A percentile compares a stretch with the other conserved stretches of the same genome.
These are phyloP conservation scores for Drosophila flavopinicola DNA, from an alignment of 2,888 invertebrate genomes.

Conservation along the genomic window DNA sequence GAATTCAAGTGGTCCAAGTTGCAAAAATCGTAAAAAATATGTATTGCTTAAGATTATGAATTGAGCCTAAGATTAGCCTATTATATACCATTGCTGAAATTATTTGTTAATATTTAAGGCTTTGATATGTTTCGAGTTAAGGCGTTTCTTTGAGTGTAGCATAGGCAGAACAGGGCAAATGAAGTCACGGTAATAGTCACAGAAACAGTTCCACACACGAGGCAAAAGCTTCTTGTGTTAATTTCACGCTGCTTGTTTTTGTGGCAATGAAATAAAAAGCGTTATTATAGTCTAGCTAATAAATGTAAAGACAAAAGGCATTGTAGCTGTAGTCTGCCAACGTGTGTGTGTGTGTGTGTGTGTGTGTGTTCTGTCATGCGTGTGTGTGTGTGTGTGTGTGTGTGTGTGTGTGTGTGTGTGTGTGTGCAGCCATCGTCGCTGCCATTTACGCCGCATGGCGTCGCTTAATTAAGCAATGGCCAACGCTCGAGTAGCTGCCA, in stretches of 20 bases:
- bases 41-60: too few relatives aligned
- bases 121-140: background rate
- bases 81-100: too few relatives aligned
- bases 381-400: slow-evolving; percentile 3
- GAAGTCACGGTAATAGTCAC: slow-evolving; percentile 16
- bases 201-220: slow-evolving; percentile 12
- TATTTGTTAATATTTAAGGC: background rate
- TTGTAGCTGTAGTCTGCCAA: slow-evolving; percentile 10
- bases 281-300: slow-evolving; percentile 60
- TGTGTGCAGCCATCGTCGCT: slow-evolving; percentile 38
- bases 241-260: slow-evolving; percentile 53
- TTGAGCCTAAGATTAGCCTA: too few relatives aligned
- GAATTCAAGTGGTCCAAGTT: too few relatives aligned
- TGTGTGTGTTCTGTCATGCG: background rate
- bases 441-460: slow-evolving; percentile 58
- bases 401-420: slow-evolving; percentile 8
- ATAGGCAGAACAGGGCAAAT: background rate
- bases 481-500: slow-evolving; percentile 33
- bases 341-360: slow-evolving; percentile 4
- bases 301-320: slow-evolving; percentile 50
- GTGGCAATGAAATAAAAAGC: slow-evolving; percentile 62
- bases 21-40: too few relatives aligned
- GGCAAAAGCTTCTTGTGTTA: slow-evolving; percentile 26
- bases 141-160: background rate
- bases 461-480: slow-evolving; percentile 67